Percentiles rank a stretch among this genome's conserved stretches.
These are phyloP conservation scores for Leptarthrus brevirostris DNA, from an alignment of 2,888 invertebrate genomes.

Conservation along the genomic window DNA sequence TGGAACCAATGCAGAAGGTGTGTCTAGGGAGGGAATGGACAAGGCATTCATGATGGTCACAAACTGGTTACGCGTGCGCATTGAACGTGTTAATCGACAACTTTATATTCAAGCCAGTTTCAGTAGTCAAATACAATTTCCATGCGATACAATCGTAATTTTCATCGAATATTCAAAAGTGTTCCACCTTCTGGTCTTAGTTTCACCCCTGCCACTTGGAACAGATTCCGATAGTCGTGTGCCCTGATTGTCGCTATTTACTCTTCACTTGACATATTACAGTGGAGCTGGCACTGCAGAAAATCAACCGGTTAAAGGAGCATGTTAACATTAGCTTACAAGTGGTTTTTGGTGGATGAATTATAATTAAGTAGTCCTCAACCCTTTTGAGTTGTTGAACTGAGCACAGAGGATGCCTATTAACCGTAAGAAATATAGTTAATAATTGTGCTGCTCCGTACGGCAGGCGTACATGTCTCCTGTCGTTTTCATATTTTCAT, in stretches of 20 bases:
- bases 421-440: slow-evolving; percentile 28
- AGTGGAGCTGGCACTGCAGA: slow-evolving; percentile 33
- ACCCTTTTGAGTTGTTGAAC: slow-evolving; percentile 11
- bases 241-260: slow-evolving; percentile 28
- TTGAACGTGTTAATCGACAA: neutral
- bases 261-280: slow-evolving; percentile 37
- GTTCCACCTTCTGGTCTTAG: too few species aligned
- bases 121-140: too few species aligned
- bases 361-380: slow-evolving; percentile 45
- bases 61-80: slow-evolving; percentile 16
- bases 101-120: neutral
- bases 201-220: too few species aligned
- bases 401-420: slow-evolving; percentile 27
- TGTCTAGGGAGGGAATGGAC: neutral
- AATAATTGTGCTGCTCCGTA: neutral
- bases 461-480: neutral
- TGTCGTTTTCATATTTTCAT: slow-evolving; percentile 32
- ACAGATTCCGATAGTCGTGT: too few species aligned
- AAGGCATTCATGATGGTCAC: neutral
- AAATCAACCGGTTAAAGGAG: slow-evolving; percentile 8
- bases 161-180: too few species aligned
- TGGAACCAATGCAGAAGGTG: neutral
- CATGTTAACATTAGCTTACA: neutral
- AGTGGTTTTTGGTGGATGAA: slow-evolving; percentile 15
- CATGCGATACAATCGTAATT: too few species aligned